Conservation (phyloP, 2,797 vertebrate species). For the Threskiornis aethiopicus region DNA sequence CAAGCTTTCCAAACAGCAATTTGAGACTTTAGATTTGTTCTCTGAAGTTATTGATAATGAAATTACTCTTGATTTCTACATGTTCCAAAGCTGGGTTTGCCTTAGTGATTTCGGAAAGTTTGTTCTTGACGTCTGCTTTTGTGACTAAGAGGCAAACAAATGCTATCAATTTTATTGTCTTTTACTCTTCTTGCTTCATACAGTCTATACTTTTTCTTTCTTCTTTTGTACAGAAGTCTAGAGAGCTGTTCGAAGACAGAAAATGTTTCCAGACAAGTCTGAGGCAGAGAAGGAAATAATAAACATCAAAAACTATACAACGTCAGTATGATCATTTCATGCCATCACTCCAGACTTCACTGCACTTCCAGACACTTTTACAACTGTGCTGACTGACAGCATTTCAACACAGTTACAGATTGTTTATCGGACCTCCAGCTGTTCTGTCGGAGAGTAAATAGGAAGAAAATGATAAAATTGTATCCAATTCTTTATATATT, state of each 20-base stretch:
- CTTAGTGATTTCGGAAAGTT: not conserved
- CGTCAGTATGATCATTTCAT: not conserved
- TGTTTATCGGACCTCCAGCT: not conserved
- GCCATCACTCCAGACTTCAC: not conserved
- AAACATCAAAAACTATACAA: not conserved
- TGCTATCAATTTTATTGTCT: not conserved
- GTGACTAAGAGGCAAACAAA: not conserved
- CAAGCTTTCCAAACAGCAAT: not conserved
- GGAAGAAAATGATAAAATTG: not conserved
- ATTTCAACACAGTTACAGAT: not conserved
- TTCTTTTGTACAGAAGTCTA: not conserved
- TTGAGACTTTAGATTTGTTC: not conserved
- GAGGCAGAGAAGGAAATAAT: not conserved
- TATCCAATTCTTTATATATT: not conserved
- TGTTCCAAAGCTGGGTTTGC: not conserved
- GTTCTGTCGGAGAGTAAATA: not conserved
- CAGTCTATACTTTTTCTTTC: not conserved
- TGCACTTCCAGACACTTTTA: not conserved
- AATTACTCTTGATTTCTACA: not conserved
- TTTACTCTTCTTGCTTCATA: not conserved
- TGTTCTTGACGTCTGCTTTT: not conserved
- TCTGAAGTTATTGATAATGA: not conserved
- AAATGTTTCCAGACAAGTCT: not conserved
- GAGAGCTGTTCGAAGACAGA: not conserved
- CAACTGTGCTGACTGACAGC: not conserved